Conservation (phyloP, 2,888 invertebrate species). For the Hetaerina titia region DNA sequence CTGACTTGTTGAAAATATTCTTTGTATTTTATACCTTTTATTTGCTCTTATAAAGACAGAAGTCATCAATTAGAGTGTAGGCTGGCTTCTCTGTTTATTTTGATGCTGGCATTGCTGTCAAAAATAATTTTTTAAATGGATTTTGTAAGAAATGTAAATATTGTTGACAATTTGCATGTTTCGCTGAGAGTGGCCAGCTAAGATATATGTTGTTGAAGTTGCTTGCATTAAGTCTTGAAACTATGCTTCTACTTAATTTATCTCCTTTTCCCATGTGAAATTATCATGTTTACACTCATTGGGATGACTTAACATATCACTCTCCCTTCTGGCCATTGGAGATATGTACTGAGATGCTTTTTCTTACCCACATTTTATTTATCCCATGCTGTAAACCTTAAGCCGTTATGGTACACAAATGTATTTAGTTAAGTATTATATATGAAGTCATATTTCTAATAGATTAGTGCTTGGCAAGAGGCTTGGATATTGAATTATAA, state of each 20-base stretch:
- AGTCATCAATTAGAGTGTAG: slow-evolving; percentile 35
- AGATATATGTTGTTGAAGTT: slow-evolving; percentile 31
- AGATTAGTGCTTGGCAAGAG: not conserved
- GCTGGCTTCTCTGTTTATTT: slow-evolving; percentile 27
- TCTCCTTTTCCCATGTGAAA: not conserved
- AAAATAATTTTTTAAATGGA: slow-evolving; percentile 8
- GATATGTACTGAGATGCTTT: not conserved
- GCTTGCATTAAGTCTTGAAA: slow-evolving; percentile 39
- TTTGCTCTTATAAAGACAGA: slow-evolving; percentile 46
- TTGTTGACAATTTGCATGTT: slow-evolving; percentile 56
- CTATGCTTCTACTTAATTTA: slow-evolving; percentile 17
- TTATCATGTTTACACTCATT: slow-evolving; percentile 17
- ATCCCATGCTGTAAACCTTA: not conserved
- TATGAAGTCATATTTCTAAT: not conserved
- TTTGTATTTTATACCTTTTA: slow-evolving; percentile 61
- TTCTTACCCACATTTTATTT: not conserved
- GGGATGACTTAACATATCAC: slow-evolving; percentile 30
- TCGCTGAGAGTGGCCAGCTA: not conserved
- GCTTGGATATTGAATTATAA: not conserved
- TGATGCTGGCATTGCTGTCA: slow-evolving; percentile 14
- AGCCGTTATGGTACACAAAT: not conserved
- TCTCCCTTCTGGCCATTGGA: not conserved
- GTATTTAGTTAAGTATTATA: not conserved
- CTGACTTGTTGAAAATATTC: slow-evolving; percentile 40
- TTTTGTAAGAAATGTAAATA: slow-evolving; percentile 60